Base-by-base conservation (phyloP, 2,888 invertebrate genomes). In the Metacarcinus magister region DNA sequence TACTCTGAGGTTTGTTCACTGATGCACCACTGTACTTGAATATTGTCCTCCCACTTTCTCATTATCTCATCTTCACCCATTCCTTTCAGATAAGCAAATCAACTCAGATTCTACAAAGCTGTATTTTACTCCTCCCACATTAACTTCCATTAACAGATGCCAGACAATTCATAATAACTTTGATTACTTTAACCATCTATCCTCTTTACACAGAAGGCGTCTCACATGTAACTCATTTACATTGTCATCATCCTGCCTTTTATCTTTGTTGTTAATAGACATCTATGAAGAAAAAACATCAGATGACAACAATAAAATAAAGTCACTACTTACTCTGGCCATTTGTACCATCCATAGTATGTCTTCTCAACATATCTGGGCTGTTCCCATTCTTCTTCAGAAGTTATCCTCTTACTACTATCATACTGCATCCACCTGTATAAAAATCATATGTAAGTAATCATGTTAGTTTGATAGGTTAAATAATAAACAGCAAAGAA, bases 311-410 rank as follows among this genome's bases (percentile, higher is more conserved):
- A 28, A 28, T 28, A 75, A 75, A 75, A 75, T 75, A 28, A 60
- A 60, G 16, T 16, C 8, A 39, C 16, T 32, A 96, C 96, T 94
- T 95, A 97, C 97, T 97, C 97, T 23, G 98, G 98, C 98, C 98
- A 98, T 19, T 97, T 97, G 97, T 98, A 98, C 97, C 98, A 98
- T n/a, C 98, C 98, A 97, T 97, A 97, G 97, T 98, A 98, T 10
- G 98, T 98, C 96, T 98, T 98, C 97, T 99, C 98, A 43, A 99
- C 98, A 97, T 98, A 98, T 97, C 98, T 98, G 0, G 98, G 98
- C 97, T 98, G 98, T 96, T 99, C 98, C 99, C 99, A 99, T 96
- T 98, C 98, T 96, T 98, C 98, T 93, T 98, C 98, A 5, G 98
- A 98, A 92, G 98, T 97, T 0, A 98, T 98, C 28, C 98, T 97